Base-by-base conservation (phyloP, 2,113 vertebrate genomes). In the Campylomormyrus tamandua region DNA sequence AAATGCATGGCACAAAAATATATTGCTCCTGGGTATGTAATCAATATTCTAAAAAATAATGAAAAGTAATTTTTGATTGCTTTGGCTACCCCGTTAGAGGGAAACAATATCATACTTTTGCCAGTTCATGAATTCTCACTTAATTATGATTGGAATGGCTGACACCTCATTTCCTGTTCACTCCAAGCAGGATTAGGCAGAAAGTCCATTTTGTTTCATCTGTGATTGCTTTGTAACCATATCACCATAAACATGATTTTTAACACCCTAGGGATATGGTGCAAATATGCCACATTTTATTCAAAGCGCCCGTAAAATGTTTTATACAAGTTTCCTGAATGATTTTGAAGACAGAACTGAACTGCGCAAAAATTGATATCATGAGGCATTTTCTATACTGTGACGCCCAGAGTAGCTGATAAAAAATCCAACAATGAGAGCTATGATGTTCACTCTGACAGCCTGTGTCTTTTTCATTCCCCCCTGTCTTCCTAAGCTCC, bases 391-490 rank as follows among this genome's bases (percentile, higher is more conserved):
- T 92, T 91, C 90, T 15, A 1, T 53, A 89, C 92, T 92, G 91
- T 92, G 91, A 91, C 92, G 94, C 89, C 91, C 91, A 89, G 87
- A 91, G 91, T 89, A 92, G 91, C 87, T 93, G 92, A n/a, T 94
- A 93, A 93, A 94, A 94, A 94, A 89, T 91, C 91, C 90, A 92
- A 92, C 93, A 91, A 93, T 92, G 94, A 87, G 66, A 66, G 89
- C 90, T 45, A 3, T 93, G 90, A 92, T 94, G 92, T 92, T 83
- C 89, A 90, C 90, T 84, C 90, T 87, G 45, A 87, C 70, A 90
- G 74, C 48, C 53, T 27, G 46, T 56, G 35, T 89, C 49, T 24
- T 56, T 53, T 56, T 83, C 48, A 50, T 1, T 11, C 48, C 56
- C 19, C 9, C 21, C 21, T 24, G 52, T 27, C 46, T 15, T 42